Evolutionary conservation across 2,888 invertebrate genomes (phyloP).

Genomic region (Trimorus sp.): DNA sequence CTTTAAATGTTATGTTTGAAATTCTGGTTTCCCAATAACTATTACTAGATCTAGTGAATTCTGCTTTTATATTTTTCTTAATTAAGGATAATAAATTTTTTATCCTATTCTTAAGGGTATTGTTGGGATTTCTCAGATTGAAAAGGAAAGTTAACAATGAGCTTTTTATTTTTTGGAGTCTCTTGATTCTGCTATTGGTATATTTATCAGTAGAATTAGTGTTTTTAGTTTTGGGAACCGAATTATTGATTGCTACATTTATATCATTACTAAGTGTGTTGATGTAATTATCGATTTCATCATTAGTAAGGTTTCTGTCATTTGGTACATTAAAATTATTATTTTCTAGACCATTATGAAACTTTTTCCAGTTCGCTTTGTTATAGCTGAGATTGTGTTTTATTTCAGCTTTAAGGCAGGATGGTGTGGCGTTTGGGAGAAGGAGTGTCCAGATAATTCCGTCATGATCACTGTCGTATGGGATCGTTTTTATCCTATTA

Average conservation of each 20-base stretch:
- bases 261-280: conserved; percentile 1
- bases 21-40: conserved; percentile 36
- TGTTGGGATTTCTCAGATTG: background rate
- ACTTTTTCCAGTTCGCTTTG: conserved; percentile 47
- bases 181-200: conserved; percentile 24
- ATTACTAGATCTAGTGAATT: conserved; percentile 22
- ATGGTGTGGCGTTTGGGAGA: no score
- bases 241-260: conserved; percentile 8
- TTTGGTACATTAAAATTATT: no score
- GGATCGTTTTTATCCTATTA: conserved; percentile 32
- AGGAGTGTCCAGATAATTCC: conserved; percentile 8
- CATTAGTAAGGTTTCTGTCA: conserved; percentile 6
- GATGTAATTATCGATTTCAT: conserved; percentile 14
- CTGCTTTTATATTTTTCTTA: conserved; percentile 21
- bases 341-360: conserved; percentile 10
- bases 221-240: conserved; percentile 5
- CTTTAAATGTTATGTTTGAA: conserved; percentile 15
- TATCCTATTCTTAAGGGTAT: background rate
- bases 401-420: background rate
- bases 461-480: conserved; percentile 52
- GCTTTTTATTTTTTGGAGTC: conserved; percentile 27
- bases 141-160: conserved; percentile 15
- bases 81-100: background rate
- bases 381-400: conserved; percentile 16
- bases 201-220: conserved; percentile 21